Evolutionary conservation across 2,797 vertebrate genomes (phyloP).

Genomic region (Hydrocynus forskahlii): DNA sequence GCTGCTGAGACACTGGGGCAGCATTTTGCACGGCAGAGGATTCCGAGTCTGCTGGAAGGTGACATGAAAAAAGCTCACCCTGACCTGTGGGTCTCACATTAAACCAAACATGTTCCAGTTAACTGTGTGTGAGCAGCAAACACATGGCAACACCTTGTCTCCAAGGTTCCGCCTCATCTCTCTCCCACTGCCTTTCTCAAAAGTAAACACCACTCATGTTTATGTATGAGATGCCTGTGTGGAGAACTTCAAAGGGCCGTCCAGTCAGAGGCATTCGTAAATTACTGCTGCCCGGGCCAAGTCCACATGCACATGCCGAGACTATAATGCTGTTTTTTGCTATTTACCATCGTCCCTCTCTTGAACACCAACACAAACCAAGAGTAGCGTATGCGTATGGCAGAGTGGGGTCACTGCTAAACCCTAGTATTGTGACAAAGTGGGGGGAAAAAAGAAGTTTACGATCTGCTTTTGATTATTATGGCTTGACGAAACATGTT

Average conservation of each 20-base stretch:
- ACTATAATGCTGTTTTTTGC: constrained; percentile 19
- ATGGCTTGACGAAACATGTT: too few species aligned
- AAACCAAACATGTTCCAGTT: constrained; percentile 32
- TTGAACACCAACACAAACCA: neutral
- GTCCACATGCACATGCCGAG: constrained; percentile 35
- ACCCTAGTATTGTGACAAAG: neutral
- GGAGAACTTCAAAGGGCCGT: constrained; percentile 71
- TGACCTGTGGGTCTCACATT: constrained; percentile 23
- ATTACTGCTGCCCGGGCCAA: constrained; percentile 34
- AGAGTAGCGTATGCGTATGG: neutral
- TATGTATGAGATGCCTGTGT: constrained; percentile 68
- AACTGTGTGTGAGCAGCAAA: constrained; percentile 21
- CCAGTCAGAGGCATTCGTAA: constrained; percentile 46
- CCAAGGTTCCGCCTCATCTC: neutral
- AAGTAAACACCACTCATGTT: constrained; percentile 64
- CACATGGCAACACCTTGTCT: constrained; percentile 1
- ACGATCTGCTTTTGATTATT: too few species aligned
- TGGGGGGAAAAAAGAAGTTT: neutral
- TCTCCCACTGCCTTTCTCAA: constrained; percentile 53
- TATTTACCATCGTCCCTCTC: constrained; percentile 27
- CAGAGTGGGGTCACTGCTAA: neutral
- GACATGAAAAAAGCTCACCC: constrained; percentile 35
- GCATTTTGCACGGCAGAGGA: constrained; percentile 22
- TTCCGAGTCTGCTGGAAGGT: constrained; percentile 19
- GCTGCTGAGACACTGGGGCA: constrained; percentile 19